Conservation (phyloP, 2,797 vertebrate genomes). For the Pelobates cultripes region DNA sequence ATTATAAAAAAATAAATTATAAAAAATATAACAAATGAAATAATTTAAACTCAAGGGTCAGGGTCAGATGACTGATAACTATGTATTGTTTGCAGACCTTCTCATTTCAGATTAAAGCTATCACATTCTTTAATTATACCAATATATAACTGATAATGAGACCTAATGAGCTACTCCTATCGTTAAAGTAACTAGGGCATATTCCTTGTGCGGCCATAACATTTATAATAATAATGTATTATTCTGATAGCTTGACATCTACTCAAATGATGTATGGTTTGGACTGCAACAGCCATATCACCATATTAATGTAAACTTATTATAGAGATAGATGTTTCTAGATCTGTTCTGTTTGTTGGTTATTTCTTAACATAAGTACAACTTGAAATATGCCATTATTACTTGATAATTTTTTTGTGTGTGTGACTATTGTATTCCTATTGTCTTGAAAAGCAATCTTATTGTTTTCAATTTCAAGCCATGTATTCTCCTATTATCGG, state of each 20-base stretch:
- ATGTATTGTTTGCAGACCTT: constrained; percentile 81
- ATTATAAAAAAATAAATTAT: not conserved
- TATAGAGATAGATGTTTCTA: not conserved
- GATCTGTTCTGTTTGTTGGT: too few relatives aligned
- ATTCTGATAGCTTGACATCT: constrained; percentile 87
- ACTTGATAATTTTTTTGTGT: too few relatives aligned
- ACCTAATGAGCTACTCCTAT: constrained; percentile 93
- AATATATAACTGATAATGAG: constrained; percentile 87
- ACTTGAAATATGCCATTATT: too few relatives aligned
- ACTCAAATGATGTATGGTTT: constrained; percentile 86
- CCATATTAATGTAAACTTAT: constrained; percentile 60
- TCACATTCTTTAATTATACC: constrained; percentile 89
- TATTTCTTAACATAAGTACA: not conserved
- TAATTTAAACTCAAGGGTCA: constrained; percentile 83
- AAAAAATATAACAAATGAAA: constrained; percentile 60
- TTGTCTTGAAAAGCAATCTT: too few relatives aligned
- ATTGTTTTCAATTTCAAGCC: too few relatives aligned
- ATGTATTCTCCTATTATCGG: too few relatives aligned
- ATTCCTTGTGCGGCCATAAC: constrained; percentile 75
- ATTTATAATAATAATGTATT: constrained; percentile 82
- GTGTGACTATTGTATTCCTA: too few relatives aligned
- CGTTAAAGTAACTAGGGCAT: constrained; percentile 76
- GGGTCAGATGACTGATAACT: constrained; percentile 88
- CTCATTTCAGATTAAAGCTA: constrained; percentile 79
- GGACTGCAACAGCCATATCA: constrained; percentile 59